Evolutionary conservation across 1,140 invertebrate species (phyloP), one percentile per base, ranked within the genome.

Genomic region (Drosophila bipectinata): DNA sequence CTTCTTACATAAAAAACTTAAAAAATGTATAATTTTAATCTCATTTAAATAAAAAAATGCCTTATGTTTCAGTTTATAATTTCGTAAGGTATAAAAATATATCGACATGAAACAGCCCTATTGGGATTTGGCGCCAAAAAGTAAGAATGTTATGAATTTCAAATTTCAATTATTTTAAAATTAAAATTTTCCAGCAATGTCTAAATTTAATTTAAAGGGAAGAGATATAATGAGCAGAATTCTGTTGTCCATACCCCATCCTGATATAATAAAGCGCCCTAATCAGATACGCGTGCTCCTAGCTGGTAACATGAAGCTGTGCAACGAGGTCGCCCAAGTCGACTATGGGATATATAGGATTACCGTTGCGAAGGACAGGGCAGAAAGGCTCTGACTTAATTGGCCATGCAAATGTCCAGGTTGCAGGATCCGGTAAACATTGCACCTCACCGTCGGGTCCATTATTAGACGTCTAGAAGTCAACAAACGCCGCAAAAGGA

Each of bases 381-480:
- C n/a, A 44, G 26, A 30, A 18, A 21, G 37, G 28, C n/a, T 67
- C 15, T 57, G 28, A n/a, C 32, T 52, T 30, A 52, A 62, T 71
- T 68, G 57, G 66, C 54, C 48, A 55, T 12, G 51, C 15, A 32
- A 34, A 48, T 47, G 48, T 24, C 30, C 18, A 30, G 30, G 44
- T 18, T 47, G 44, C 44, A 47, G 44, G 44, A 21, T 47, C 44
- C 44, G 18, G n/a, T 9, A 55, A 55, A 30, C 45, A 56, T 12
- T 2, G 14, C 14, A 53, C 10, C 24, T 21, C 26, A 12, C 21
- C 49, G 32, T 68, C 59, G 47, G 69, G 47, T 39, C 51, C 21
- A 37, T 56, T 41, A 82, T 76, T 83, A 76, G 45, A 59, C 45
- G 7, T 30, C 18, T 26, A 28, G 26, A 76, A 83, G 79, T 71